These are phyloP conservation scores for Calephelis perditalis DNA, from an alignment of 2,888 invertebrate species.

Conservation along the genomic window DNA sequence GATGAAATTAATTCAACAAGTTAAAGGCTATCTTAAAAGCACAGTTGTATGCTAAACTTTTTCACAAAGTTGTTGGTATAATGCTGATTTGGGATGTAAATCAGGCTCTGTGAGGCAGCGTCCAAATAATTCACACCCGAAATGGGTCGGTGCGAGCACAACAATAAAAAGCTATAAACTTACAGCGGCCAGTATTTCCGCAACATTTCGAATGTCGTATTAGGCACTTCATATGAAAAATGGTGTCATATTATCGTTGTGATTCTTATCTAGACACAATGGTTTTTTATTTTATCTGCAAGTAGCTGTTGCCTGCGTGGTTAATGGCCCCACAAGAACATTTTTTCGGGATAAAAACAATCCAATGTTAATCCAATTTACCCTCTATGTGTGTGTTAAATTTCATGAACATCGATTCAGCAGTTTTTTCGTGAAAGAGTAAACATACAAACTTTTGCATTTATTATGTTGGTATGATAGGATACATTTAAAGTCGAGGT, in stretches of 20 bases:
- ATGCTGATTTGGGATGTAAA: conserved; percentile 43
- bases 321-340: too few species aligned
- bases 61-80: conserved; percentile 10
- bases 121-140: conserved; percentile 66
- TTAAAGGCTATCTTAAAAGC: neutral
- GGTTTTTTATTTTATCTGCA: neutral
- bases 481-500: too few species aligned
- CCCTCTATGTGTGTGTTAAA: too few species aligned
- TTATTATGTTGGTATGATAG: too few species aligned
- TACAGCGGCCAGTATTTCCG: conserved; percentile 34
- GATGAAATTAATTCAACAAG: conserved; percentile 3
- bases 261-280: conserved; percentile 9
- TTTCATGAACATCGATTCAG: too few species aligned
- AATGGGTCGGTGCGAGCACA: conserved; percentile 54
- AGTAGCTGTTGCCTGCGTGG: neutral
- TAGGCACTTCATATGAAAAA: conserved; percentile 30
- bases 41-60: conserved; percentile 5
- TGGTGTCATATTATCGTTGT: conserved; percentile 25
- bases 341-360: too few species aligned
- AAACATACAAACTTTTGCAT: too few species aligned
- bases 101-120: conserved; percentile 53
- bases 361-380: too few species aligned
- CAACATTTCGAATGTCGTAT: conserved; percentile 30
- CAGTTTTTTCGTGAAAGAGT: too few species aligned
- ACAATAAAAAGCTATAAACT: conserved; percentile 65